Evolutionary conservation across 2,888 invertebrate species (phyloP).

Genomic region (Rotaria magnacalcarata): DNA sequence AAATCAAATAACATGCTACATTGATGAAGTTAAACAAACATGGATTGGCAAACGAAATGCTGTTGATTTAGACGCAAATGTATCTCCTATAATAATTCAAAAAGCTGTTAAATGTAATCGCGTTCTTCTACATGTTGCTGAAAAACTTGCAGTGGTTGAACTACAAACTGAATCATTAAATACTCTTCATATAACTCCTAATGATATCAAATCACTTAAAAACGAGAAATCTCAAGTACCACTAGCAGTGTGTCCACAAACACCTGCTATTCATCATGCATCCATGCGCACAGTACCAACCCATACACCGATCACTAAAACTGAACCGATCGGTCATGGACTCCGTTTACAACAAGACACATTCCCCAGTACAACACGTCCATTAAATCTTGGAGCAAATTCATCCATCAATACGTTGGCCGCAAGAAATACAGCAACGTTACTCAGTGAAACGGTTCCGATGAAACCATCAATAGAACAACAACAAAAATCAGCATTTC

Average conservation of each 20-base stretch:
- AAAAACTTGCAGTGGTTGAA: not conserved
- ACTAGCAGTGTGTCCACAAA: not conserved
- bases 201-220: not conserved
- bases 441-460: not conserved
- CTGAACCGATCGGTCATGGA: not conserved
- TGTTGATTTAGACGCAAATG: not conserved
- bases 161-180: not conserved
- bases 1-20: not conserved
- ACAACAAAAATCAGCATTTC: not conserved
- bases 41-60: not conserved
- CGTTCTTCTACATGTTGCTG: not conserved
- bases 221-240: not conserved
- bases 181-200: not conserved
- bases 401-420: not conserved
- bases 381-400: not conserved
- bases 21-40: slow-evolving; percentile 2
- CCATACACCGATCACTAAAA: not conserved
- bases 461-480: not conserved
- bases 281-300: not conserved
- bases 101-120: not conserved
- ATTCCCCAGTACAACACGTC: not conserved
- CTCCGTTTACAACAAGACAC: not conserved
- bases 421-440: not conserved
- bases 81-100: not conserved
- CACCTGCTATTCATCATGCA: not conserved